Evolutionary conservation across 2,888 invertebrate species (phyloP), one percentile per base, ranked within the genome.

Genomic region (Silvanus unidentatus): DNA sequence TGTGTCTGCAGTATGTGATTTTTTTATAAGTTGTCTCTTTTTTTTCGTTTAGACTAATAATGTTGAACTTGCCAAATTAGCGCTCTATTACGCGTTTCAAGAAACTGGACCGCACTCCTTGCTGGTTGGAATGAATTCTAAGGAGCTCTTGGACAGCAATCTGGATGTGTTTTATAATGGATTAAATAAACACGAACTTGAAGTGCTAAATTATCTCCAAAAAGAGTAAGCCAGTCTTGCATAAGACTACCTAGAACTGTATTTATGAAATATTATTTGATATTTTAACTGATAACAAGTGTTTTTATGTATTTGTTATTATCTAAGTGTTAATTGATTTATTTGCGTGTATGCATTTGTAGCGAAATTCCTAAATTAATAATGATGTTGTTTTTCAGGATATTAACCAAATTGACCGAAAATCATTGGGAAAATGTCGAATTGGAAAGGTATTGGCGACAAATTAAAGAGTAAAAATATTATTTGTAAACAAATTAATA

Each of bases 71-170:
- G 86, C 82, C 2, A 82, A 81, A 61, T 68, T 90, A 30, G 88
- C 89, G 8, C 74, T 84, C 44, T 80, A 82, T 76, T 77, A 81
- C 63, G 75, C 79, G 0, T 68, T 84, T 36, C 73, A 74, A 55
- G 78, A 84, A 61, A 74, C 74, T 4, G 80, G 77, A 28, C 76
- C 84, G 22, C 75, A 81, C 50, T 87, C 88, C 0, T 82, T 84
- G 63, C 69, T 93, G 15, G 79, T 87, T 53, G 92, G 92, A 41
- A 86, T 91, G 75, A 84, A 81, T 67, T 85, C 77, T 63, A 69
- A 73, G 42, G 66, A 76, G 4, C 74, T 86, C 53, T 68, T 90
- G 16, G 59, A 73, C 2, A 74, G 76, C 42, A 89, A 88, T 60
- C 60, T 93, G 32, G 74, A 80, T 38, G 77, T 86, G 1, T 59